Evolutionary conservation across 1,140 invertebrate species (phyloP), one percentile per base, ranked within the genome.

Genomic region (Caenorhabditis remanei): DNA sequence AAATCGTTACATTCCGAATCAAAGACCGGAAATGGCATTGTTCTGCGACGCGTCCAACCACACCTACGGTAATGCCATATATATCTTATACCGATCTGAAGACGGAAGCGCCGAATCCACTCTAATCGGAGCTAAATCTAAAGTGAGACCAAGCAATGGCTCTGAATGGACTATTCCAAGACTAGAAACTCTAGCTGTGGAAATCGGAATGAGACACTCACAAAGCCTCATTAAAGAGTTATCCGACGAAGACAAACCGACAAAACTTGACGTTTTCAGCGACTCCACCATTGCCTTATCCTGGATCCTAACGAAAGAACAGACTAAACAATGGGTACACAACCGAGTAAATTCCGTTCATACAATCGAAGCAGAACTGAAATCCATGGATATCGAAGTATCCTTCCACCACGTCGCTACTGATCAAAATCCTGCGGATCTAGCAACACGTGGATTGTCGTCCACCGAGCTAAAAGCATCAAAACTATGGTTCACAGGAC

Each of bases 1-100:
- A 19, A 7, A 40, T 11, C 14, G 1, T 2, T 43, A 21, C 24
- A 32, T 50, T 4, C 19, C 19, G 5, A 48, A 4, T 50, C n/a
- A 19, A 9, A 32, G 14, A 14, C 58, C 32, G 4, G 32, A 61
- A 14, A 21, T 85, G 4, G 19, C 32, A 11, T 14, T 32, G 1
- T 85, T 85, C 40, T 65, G 3, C 14, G 84, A 85, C 84, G 50
- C 41, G 6, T 85, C 84, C 2, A 67, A 67, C 50, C 5, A 55
- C 21, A 43, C 58, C 19, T 67, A 67, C 21, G 58, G 41, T n/a
- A 13, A 5, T 4, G 61, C 50, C 16, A 43, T 41, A 2, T 85
- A 85, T 21, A 8, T 71, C 2, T 6, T 48, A 4, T 48, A 67
- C 63, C 4, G 61, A 13, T 8, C 67, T 16, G 2, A 13, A 5